Evolutionary conservation across 2,888 invertebrate genomes (phyloP), one percentile per base, ranked within the genome.

Genomic region (Scaptodrosophila latifasciaeformis): DNA sequence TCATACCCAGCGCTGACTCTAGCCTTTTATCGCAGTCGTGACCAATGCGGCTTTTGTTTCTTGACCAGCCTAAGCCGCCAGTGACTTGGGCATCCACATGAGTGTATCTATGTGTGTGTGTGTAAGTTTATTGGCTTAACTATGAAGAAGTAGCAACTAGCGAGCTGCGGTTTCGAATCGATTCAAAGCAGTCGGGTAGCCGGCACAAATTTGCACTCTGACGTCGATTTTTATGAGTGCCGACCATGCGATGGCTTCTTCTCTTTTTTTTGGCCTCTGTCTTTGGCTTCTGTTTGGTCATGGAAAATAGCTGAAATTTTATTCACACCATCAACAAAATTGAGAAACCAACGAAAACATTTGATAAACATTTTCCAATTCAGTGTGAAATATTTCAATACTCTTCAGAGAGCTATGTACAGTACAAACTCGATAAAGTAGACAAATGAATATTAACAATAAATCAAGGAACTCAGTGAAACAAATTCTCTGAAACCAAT

Each of bases 161-260:
- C 13, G 24, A 27, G 18, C 42, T 19, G 9, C 9, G 10, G 12
- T 30, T 30, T 30, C n/a, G 30, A 2, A 30, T 30, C 5, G 5
- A 5, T 30, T 30, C 2, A 9, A 3, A 12, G 2, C 1, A 7
- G 30, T 30, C 12, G 7, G 50, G 74, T 53, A 54, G 74, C 55
- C 59, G 65, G 71, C 56, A 58, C 76, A 75, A 70, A 78, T 70
- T 78, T 75, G 79, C 79, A 65, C 72, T 78, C 53, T 54, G 55
- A 53, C 35, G 55, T 51, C 55, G 64, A 53, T 70, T 39, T 60
- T 59, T 43, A 35, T 35, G 35, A 35, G 35, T 17, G 15, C 2
- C 13, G 4, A 9, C 10, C 35, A 35, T 13, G 35, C 39, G 5
- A 35, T 15, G 7, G 15, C 37, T 6, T 10, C 37, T 37, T 17